Conservation (phyloP, 2,888 invertebrate species). For the Flabesymbios commensalis region DNA sequence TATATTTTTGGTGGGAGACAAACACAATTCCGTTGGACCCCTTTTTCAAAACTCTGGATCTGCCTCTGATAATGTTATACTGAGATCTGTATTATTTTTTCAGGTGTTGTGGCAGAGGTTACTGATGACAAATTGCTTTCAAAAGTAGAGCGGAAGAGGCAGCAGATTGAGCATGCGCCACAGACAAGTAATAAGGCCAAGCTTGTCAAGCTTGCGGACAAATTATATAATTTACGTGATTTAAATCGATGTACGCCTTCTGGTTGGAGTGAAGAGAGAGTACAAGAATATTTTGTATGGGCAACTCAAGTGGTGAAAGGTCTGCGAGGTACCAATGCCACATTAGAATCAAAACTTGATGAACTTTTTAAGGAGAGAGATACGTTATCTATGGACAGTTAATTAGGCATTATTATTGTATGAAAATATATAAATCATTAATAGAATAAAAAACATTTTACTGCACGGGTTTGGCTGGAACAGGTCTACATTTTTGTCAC, state of each 20-base stretch:
- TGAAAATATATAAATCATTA: too few relatives aligned
- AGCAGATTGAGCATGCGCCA: conserved; percentile 70
- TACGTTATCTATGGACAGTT: conserved; percentile 14
- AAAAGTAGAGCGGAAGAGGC: conserved; percentile 68
- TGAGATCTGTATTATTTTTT: not conserved
- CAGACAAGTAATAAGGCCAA: conserved; percentile 69
- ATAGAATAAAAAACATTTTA: too few relatives aligned
- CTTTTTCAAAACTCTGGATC: too few relatives aligned
- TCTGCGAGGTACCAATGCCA: conserved; percentile 69
- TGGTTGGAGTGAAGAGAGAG: conserved; percentile 70
- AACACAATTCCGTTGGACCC: too few relatives aligned
- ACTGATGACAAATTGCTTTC: conserved; percentile 76
- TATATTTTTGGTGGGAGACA: too few relatives aligned
- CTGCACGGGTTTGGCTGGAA: too few relatives aligned
- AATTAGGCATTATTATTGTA: too few relatives aligned
- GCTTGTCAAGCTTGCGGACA: conserved; percentile 79
- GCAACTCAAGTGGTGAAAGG: conserved; percentile 71
- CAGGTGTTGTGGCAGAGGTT: conserved; percentile 60
- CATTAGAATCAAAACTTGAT: conserved; percentile 65
- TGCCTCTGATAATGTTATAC: too few relatives aligned
- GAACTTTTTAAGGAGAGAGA: conserved; percentile 38
- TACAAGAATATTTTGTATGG: conserved; percentile 72
- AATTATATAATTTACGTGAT: conserved; percentile 79
- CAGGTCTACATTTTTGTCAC: too few relatives aligned
- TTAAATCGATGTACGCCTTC: conserved; percentile 64